Evolutionary conservation across 2,888 invertebrate genomes (phyloP).

Genomic region (Caenorhabditis auriculariae): DNA sequence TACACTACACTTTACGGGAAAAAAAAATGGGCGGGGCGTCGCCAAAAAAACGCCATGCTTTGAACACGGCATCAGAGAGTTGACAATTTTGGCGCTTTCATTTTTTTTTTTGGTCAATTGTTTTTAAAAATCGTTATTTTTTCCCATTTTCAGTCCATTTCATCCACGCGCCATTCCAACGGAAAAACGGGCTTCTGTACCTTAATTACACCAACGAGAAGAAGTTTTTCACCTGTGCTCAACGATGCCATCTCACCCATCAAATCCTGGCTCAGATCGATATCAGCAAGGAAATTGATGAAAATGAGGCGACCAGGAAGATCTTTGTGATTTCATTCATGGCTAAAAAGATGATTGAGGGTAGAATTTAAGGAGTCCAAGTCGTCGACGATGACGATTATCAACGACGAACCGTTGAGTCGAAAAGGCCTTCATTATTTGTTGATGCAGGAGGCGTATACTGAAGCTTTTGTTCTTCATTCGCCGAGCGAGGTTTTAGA

Average conservation of each 20-base stretch:
- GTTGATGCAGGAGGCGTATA: conserved; percentile 63
- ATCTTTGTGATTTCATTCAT: neutral
- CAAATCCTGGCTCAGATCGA: conserved; percentile 43
- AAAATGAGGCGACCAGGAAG: neutral
- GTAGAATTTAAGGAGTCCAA: neutral
- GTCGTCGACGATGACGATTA: neutral
- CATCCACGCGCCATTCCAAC: conserved; percentile 41
- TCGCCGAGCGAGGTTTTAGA: conserved; percentile 61
- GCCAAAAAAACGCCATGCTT: no score
- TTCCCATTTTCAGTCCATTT: conserved; percentile 17
- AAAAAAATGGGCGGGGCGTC: no score
- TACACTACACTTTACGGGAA: no score
- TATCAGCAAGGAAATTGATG: conserved; percentile 18
- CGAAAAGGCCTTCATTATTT: conserved; percentile 64
- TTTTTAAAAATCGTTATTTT: no score
- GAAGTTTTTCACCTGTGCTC: conserved; percentile 38
- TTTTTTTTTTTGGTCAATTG: no score
- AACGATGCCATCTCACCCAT: conserved; percentile 34
- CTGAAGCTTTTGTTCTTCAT: conserved; percentile 65
- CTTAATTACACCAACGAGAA: conserved; percentile 37
- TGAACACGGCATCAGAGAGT: no score
- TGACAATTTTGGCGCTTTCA: no score
- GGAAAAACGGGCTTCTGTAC: conserved; percentile 33
- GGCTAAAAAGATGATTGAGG: neutral
- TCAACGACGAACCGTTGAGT: conserved; percentile 27